Evolutionary conservation across 2,888 invertebrate genomes (phyloP).

Genomic region (Campopleginae sp.): DNA sequence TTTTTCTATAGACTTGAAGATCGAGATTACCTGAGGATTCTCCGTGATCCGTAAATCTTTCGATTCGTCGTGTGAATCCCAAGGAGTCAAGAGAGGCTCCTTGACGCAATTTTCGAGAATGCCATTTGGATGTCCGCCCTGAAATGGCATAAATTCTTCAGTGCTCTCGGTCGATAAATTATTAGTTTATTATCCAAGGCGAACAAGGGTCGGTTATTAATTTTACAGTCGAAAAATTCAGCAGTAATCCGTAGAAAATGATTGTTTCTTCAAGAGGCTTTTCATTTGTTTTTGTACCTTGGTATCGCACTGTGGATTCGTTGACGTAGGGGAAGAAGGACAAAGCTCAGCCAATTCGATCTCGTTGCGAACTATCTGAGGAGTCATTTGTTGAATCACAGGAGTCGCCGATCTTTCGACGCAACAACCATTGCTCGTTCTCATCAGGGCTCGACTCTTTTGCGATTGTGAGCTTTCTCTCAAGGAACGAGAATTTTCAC

Average conservation of each 20-base stretch:
- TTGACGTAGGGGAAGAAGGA: constrained; percentile 78
- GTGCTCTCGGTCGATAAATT: constrained; percentile 11
- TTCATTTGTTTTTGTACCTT: constrained; percentile 83
- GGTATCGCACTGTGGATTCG: constrained; percentile 85
- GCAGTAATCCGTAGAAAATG: background rate
- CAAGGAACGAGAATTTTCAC: constrained; percentile 77
- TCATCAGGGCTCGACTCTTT: constrained; percentile 75
- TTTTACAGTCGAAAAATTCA: background rate
- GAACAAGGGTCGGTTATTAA: background rate
- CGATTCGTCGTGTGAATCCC: constrained; percentile 84
- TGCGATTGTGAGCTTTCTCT: constrained; percentile 77
- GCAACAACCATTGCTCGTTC: constrained; percentile 81
- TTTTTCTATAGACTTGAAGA: background rate
- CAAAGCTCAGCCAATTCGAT: constrained; percentile 83
- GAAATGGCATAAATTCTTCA: background rate
- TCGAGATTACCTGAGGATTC: constrained; percentile 87
- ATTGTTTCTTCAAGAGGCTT: background rate
- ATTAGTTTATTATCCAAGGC: background rate
- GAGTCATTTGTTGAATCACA: constrained; percentile 75
- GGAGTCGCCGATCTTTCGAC: constrained; percentile 78
- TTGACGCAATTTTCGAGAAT: constrained; percentile 85
- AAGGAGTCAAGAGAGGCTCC: constrained; percentile 82
- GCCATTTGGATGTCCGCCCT: constrained; percentile 85
- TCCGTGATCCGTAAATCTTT: constrained; percentile 87
- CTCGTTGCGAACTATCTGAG: constrained; percentile 76